These are phyloP conservation scores for Lumbricus terrestris DNA, from an alignment of 2,888 invertebrate genomes.

Conservation along the genomic window DNA sequence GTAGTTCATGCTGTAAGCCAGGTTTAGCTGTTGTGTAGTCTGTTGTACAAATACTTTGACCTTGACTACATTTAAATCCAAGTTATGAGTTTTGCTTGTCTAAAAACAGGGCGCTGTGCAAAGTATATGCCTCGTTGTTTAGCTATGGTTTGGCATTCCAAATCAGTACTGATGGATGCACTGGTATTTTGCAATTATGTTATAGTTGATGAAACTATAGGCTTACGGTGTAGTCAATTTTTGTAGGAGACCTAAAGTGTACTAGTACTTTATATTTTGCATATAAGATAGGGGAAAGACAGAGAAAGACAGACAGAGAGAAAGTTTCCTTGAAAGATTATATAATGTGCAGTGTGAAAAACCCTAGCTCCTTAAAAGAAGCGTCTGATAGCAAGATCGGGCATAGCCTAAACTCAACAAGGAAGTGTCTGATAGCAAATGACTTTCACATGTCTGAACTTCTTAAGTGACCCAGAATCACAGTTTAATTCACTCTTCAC, in stretches of 20 bases:
- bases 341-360: too few species aligned
- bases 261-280: not conserved
- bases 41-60: not conserved
- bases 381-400: not conserved
- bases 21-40: not conserved
- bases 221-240: not conserved
- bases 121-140: not conserved
- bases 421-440: not conserved
- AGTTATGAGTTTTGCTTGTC: not conserved
- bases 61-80: not conserved
- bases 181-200: not conserved
- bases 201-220: not conserved
- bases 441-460: not conserved
- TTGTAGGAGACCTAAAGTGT: not conserved
- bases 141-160: not conserved
- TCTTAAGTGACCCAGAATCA: not conserved
- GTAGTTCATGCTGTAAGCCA: not conserved
- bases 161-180: not conserved
- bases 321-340: too few species aligned
- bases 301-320: not conserved
- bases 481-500: not conserved
- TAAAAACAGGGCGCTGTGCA: not conserved
- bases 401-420: not conserved
- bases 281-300: not conserved
- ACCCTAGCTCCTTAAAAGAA: not conserved